phyloP scores from a whole-genome alignment of 2,888 invertebrate species.

The Drosophila recens region DNA sequence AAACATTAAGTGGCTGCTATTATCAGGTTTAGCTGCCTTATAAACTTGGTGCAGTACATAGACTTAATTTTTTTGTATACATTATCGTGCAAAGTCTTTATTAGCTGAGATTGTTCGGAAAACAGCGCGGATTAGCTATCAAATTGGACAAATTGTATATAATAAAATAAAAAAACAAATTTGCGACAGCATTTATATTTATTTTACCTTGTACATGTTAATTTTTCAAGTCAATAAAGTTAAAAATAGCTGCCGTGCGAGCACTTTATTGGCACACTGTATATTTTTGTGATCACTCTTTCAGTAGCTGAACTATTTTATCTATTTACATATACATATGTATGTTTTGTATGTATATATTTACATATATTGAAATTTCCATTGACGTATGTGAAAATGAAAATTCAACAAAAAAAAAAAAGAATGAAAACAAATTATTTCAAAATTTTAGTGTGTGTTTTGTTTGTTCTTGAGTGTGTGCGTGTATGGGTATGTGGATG shows the following conservation, averaged over 20 bases:
- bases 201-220: constrained; percentile 49
- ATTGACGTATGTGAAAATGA: constrained; percentile 68
- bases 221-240: constrained; percentile 51
- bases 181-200: constrained; percentile 33
- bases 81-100: constrained; percentile 20
- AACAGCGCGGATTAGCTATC: constrained; percentile 17
- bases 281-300: constrained; percentile 46
- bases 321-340: background rate
- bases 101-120: constrained; percentile 13
- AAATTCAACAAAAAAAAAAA: constrained; percentile 51
- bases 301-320: constrained; percentile 53
- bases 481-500: constrained; percentile 14
- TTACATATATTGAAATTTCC: constrained; percentile 47
- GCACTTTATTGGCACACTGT: constrained; percentile 50
- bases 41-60: background rate
- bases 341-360: background rate
- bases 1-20: background rate
- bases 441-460: constrained; percentile 31
- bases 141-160: constrained; percentile 30
- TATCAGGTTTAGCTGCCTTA: background rate
- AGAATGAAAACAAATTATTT: background rate
- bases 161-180: constrained; percentile 33
- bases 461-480: constrained; percentile 2
- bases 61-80: background rate
- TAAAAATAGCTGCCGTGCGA: constrained; percentile 50